These are phyloP conservation scores for Bilobella aurantiaca DNA, from an alignment of 1,140 invertebrate genomes.

Conservation along the genomic window DNA sequence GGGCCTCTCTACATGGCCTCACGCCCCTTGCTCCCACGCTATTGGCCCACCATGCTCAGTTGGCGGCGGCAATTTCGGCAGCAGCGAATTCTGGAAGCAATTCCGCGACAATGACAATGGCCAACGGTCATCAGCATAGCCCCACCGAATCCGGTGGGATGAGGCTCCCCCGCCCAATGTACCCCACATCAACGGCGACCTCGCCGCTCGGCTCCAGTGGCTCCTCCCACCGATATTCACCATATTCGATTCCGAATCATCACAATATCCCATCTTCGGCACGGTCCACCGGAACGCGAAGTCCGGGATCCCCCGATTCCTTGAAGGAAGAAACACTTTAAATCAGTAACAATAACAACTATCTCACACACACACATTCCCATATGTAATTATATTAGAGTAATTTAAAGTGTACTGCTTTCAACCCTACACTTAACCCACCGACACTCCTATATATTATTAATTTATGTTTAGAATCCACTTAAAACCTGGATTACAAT, in stretches of 20 bases:
- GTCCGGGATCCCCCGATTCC: constrained; percentile 36
- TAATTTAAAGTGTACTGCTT: too few relatives aligned
- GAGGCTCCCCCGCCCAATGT: constrained; percentile 43
- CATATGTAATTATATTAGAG: too few relatives aligned
- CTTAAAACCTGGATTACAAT: too few relatives aligned
- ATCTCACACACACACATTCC: too few relatives aligned
- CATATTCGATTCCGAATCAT: constrained; percentile 37
- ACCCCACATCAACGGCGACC: constrained; percentile 40
- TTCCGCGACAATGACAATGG: constrained; percentile 12
- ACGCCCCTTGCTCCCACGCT: constrained; percentile 31
- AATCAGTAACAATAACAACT: too few relatives aligned
- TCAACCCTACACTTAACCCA: too few relatives aligned
- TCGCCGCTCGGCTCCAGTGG: constrained; percentile 31
- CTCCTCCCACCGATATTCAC: constrained; percentile 42
- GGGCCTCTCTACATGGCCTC: constrained; percentile 38
- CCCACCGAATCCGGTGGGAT: constrained; percentile 38
- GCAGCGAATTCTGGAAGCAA: constrained; percentile 16
- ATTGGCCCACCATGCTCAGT: constrained; percentile 32
- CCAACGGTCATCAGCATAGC: constrained; percentile 7
- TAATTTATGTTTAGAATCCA: too few relatives aligned
- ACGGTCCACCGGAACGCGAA: constrained; percentile 3
- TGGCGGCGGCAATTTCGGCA: constrained; percentile 29
- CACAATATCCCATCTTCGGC: constrained; percentile 7
- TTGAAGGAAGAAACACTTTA: constrained; percentile 34
- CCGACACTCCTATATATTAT: too few relatives aligned